Percentiles rank a stretch among this genome's conserved stretches.
These are phyloP conservation scores for Netelia melanura DNA, from an alignment of 2,888 invertebrate genomes.

Conservation along the genomic window DNA sequence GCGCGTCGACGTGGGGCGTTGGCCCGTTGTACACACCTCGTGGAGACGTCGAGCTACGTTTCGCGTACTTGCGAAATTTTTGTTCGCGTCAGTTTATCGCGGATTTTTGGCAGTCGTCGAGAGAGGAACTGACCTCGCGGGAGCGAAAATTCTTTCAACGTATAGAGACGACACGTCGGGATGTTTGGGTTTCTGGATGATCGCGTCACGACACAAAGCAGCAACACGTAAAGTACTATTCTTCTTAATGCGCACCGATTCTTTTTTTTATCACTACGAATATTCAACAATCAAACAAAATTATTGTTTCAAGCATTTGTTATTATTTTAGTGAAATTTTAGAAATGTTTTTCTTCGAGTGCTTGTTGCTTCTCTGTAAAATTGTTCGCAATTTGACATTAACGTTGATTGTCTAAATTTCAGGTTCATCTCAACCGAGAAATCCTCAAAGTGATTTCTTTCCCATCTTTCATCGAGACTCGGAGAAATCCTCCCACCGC, in stretches of 20 bases:
- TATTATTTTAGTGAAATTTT: not conserved
- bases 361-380: conserved; percentile 30
- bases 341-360: not conserved
- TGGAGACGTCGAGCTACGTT: conserved; percentile 46
- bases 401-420: conserved; percentile 31
- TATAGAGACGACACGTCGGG: not conserved
- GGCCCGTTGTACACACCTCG: conserved; percentile 74
- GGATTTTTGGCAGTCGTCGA: conserved; percentile 36
- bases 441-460: conserved; percentile 17
- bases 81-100: not conserved
- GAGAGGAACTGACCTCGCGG: not conserved
- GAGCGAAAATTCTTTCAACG: not conserved
- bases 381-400: not conserved
- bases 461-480: too few species aligned
- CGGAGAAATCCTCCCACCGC: not conserved
- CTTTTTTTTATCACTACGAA: not conserved
- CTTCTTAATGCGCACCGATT: not conserved
- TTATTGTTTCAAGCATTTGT: not conserved
- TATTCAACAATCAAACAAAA: not conserved
- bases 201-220: conserved; percentile 20
- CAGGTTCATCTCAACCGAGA: conserved; percentile 27
- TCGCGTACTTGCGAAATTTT: conserved; percentile 35
- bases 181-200: conserved; percentile 31
- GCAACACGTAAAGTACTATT: conserved; percentile 55
- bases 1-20: conserved; percentile 81